Evolutionary conservation across 2,113 vertebrate genomes (phyloP).

Genomic region (Pholis gunnellus): DNA sequence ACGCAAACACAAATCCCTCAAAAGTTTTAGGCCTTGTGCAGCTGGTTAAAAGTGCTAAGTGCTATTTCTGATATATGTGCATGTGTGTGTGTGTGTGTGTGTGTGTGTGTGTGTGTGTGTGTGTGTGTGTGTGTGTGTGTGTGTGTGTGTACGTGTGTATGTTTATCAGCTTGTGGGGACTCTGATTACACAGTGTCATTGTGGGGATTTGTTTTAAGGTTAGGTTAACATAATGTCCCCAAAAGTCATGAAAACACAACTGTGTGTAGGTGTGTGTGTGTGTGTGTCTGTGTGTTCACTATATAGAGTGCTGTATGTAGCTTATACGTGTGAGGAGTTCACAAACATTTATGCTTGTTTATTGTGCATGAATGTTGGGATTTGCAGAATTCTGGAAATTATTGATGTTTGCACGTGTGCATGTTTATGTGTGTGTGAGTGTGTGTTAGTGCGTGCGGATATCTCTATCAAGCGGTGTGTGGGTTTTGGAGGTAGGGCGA

Average conservation of each 20-base stretch:
- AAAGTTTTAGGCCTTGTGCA: background rate
- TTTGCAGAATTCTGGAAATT: background rate
- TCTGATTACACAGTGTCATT: no score
- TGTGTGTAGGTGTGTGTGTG: no score
- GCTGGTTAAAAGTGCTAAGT: background rate
- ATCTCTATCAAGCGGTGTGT: conserved; percentile 9
- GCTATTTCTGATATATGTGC: background rate
- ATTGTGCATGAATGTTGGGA: background rate
- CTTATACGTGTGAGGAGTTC: background rate
- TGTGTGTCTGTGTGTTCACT: no score
- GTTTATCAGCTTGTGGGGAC: no score
- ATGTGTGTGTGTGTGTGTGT: background rate
- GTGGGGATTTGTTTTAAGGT: no score
- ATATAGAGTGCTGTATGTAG: background rate
- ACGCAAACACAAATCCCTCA: background rate
- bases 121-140: background rate
- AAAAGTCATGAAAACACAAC: no score
- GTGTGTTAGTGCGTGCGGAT: conserved; percentile 6
- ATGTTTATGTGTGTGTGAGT: conserved; percentile 7
- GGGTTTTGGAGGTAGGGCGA: conserved; percentile 48
- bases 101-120: background rate
- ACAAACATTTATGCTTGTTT: background rate
- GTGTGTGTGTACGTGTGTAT: background rate
- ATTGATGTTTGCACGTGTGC: background rate
- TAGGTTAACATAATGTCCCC: no score